Evolutionary conservation across 2,113 vertebrate genomes (phyloP).

Genomic region (Chaenocephalus aceratus): DNA sequence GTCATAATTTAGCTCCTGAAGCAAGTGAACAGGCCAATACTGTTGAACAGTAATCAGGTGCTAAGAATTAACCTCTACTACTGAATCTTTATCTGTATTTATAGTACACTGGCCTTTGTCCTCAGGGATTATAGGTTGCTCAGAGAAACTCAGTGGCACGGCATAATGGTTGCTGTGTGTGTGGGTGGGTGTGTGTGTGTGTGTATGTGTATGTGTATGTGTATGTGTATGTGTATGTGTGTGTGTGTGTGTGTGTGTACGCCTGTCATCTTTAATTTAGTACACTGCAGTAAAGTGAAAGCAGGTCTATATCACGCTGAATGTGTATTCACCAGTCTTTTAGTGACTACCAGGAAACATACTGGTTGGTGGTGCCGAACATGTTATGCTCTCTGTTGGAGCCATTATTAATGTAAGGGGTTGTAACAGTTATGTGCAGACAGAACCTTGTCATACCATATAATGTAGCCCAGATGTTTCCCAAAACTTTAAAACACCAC

Average conservation of each 20-base stretch:
- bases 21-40: not conserved
- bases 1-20: not conserved
- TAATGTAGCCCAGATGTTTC: not conserved
- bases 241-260: not conserved
- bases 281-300: not conserved
- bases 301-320: not conserved
- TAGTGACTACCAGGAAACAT: not conserved
- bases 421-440: not conserved
- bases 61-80: slow-evolving; percentile 39
- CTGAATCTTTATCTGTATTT: slow-evolving; percentile 60
- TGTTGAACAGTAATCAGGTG: slow-evolving; percentile 17
- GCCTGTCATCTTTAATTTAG: slow-evolving; percentile 41
- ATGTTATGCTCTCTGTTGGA: not conserved
- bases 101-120: slow-evolving; percentile 52
- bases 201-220: not conserved
- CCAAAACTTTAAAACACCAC: not conserved
- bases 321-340: not conserved
- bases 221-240: not conserved
- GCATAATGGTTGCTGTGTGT: not conserved
- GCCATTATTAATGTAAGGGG: not conserved
- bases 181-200: not conserved
- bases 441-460: not conserved
- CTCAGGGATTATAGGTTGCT: slow-evolving; percentile 59
- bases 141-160: slow-evolving; percentile 17
- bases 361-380: not conserved